Base-by-base conservation (phyloP, 2,113 vertebrate species). In the Pimephales promelas region DNA sequence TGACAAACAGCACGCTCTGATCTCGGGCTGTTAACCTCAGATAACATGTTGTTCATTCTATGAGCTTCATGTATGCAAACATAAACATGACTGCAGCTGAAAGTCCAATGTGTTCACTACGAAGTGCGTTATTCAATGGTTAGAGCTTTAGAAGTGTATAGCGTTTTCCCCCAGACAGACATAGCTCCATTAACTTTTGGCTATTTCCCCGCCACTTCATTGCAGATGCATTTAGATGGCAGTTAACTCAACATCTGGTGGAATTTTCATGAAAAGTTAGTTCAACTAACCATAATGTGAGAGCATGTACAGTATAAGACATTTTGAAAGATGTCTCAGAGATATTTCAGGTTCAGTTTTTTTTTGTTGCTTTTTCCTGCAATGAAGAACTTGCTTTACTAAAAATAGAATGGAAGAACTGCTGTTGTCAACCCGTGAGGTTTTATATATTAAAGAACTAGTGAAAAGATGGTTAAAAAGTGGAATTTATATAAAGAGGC, bases 21-120 rank as follows among this genome's bases (percentile, higher is more conserved):
- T 47, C 45, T 83, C 81, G 49, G 64, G 40, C 34, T 45, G 5
- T 70, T 45, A 85, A 45, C 80, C 68, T 28, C 3, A 45, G n/a
- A 66, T 79, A 85, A 85, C 80, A 31, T 57, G 54, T 62, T 76
- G 79, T 57, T 59, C 40, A 24, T 71, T 82, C 61, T 68, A 36
- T 73, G 47, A 16, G 76, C 40, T 82, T 28, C 26, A 56, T 31
- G 11, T 77, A 75, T 73, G 68, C 72, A 87, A 71, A 84, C 79
- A 76, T 61, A 75, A 22, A 70, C 18, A 75, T 7, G 26, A 34
- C 59, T 54, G 10, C 72, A 7, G 2, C 43, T 45, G 57, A 72
- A 78, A 26, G 76, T 43, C 20, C 20, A 57, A 3, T n/a, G 28
- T 45, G 43, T 59, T 72, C 36, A 4, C 10, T 28, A 5, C 2